Evolutionary conservation across 1,140 invertebrate genomes (phyloP).

Genomic region (Antheraea pernyi): DNA sequence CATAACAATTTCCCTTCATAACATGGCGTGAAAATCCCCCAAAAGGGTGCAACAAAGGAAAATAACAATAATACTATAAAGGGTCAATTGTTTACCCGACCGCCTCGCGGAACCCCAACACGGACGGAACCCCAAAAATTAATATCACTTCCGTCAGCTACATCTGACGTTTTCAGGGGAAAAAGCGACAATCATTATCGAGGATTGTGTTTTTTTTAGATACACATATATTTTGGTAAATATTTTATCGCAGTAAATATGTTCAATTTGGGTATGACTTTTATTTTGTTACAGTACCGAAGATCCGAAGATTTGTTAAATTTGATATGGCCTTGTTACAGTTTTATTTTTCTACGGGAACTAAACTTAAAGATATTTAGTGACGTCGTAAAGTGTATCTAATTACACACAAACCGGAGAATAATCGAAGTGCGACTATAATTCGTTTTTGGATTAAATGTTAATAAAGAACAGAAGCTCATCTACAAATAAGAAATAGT

Average conservation of each 20-base stretch:
- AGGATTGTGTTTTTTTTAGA: slow-evolving; percentile 10
- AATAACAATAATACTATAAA: slow-evolving; percentile 29
- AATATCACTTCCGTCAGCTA: slow-evolving; percentile 30
- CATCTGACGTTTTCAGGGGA: slow-evolving; percentile 23
- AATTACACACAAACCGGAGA: too few species aligned
- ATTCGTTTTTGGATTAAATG: too few species aligned
- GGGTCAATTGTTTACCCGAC: slow-evolving; percentile 28
- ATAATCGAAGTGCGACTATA: too few species aligned
- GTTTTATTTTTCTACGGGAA: too few species aligned
- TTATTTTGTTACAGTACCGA: neutral
- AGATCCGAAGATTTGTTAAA: too few species aligned
- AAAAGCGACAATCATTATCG: slow-evolving; percentile 26
- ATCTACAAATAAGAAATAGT: too few species aligned
- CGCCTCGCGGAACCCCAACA: slow-evolving; percentile 22
- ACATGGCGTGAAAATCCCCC: slow-evolving; percentile 22
- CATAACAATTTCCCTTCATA: slow-evolving; percentile 18
- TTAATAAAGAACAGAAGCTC: too few species aligned
- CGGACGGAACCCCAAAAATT: slow-evolving; percentile 19
- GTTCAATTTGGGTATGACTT: neutral
- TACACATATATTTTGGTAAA: neutral
- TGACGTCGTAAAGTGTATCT: too few species aligned
- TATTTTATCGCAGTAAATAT: neutral
- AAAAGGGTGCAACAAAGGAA: slow-evolving; percentile 21
- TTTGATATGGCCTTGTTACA: too few species aligned
- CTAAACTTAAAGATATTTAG: too few species aligned